A percentile compares a stretch with the other conserved stretches of the same genome.
Evolutionary conservation across 2,113 vertebrate species (phyloP).

Genomic region (Paradoxurus hermaphroditus): DNA sequence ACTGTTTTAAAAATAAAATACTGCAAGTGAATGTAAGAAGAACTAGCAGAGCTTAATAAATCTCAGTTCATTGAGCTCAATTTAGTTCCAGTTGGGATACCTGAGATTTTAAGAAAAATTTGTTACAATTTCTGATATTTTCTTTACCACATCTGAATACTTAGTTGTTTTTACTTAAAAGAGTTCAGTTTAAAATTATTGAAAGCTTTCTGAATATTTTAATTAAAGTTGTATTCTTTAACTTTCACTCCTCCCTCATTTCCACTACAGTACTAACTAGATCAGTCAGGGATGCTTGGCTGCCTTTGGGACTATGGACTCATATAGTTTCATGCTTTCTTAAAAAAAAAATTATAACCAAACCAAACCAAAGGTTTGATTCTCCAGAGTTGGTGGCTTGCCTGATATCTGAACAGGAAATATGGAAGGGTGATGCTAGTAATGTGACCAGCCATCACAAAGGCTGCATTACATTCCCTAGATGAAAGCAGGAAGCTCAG

Average conservation of each 20-base stretch:
- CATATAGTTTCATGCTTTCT: constrained; percentile 24
- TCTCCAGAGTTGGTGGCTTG: constrained; percentile 28
- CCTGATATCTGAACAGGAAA: constrained; percentile 28
- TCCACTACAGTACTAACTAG: not conserved
- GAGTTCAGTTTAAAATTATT: not conserved
- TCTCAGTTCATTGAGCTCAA: not conserved
- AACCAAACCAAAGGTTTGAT: constrained; percentile 34
- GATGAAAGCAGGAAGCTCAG: not conserved
- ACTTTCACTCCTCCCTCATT: not conserved
- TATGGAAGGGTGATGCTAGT: not conserved
- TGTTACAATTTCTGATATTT: not conserved
- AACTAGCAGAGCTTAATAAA: not conserved
- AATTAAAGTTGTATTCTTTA: not conserved
- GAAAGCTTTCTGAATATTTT: not conserved
- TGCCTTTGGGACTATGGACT: not conserved
- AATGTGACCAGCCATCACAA: not conserved
- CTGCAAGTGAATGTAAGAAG: not conserved
- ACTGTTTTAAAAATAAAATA: constrained; percentile 25
- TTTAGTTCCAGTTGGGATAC: not conserved
- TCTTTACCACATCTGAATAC: not conserved
- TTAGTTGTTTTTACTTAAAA: not conserved
- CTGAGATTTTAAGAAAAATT: not conserved
- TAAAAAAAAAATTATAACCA: constrained; percentile 14
- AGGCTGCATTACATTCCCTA: not conserved
- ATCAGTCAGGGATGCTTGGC: not conserved